Evolutionary conservation across 2,797 vertebrate genomes (phyloP), one percentile per base, ranked within the genome.

Genomic region (Coccyzus lansbergi): DNA sequence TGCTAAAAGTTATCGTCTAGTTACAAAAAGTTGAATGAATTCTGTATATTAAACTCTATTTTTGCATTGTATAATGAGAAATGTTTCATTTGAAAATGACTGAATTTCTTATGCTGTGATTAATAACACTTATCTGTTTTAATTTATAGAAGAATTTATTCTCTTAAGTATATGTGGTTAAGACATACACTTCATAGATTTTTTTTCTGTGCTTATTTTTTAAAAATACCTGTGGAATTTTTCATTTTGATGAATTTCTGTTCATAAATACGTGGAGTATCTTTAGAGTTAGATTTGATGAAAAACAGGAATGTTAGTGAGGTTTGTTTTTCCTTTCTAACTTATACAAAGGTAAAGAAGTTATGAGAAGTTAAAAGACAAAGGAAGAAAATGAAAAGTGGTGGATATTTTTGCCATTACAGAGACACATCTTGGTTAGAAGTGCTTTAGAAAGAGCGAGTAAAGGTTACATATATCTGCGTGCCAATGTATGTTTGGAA

Each of bases 171-270:
- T 22, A 36, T 33, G 16, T 55, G 24, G 10, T 70, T 60, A 40
- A 68, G 44, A n/a, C 8, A n/a, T 40, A 63, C 3, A 40, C 21
- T 10, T 67, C 25, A 24, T 0, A 0, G 17, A 24, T 7, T 60
- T 81, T 51, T 8, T 2, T 36, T 34, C 6, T 16, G 3, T 28
- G 7, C 8, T 60, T 6, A 9, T 2, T 15, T 64, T 59, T 38
- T 15, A 21, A 19, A 56, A 18, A 2, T 67, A 29, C 5, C 8
- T 44, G n/a, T 7, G 26, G 5, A 80, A 55, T 51, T 83, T 4
- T 72, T 77, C 11, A 21, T 55, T 83, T 90, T 56, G 5, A 29
- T 46, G 4, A 67, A 40, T 64, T 62, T 64, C 12, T 51, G 3
- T 67, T 70, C 16, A 42, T 58, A 62, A 52, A 25, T 2, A 16